Conservation (phyloP, 1,140 invertebrate genomes). For the Drosophila nigrodunni region DNA sequence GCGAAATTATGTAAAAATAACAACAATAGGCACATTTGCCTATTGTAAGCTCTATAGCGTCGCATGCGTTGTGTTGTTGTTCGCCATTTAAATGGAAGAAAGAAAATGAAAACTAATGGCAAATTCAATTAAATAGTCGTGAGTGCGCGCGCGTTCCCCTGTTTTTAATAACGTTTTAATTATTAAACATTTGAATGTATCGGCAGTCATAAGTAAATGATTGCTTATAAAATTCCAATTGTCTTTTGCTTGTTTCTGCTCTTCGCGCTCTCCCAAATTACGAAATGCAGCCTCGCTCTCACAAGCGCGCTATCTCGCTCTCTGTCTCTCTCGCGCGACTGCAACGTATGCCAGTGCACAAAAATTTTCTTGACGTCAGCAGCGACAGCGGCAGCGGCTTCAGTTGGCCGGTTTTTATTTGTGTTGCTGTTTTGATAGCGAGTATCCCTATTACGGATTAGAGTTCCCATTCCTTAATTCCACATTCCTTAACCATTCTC, state of each 20-base stretch:
- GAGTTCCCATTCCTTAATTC: slow-evolving; percentile 21
- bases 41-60: slow-evolving; percentile 40
- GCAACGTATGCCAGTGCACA: slow-evolving; percentile 61
- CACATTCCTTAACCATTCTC: slow-evolving; percentile 36
- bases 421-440: slow-evolving; percentile 16
- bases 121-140: slow-evolving; percentile 37
- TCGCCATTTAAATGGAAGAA: slow-evolving; percentile 17
- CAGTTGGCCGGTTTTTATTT: slow-evolving; percentile 46
- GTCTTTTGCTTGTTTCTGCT: slow-evolving; percentile 36
- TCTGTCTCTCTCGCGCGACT: slow-evolving; percentile 18
- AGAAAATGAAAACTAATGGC: slow-evolving; percentile 42
- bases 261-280: slow-evolving; percentile 47
- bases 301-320: slow-evolving; percentile 1
- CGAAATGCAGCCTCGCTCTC: slow-evolving; percentile 48
- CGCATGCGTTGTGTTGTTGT: slow-evolving; percentile 28
- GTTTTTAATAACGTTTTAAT: neutral
- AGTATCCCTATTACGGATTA: neutral
- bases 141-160: slow-evolving; percentile 1
- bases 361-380: slow-evolving; percentile 59
- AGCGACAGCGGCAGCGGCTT: slow-evolving; percentile 21
- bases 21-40: slow-evolving; percentile 57
- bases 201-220: slow-evolving; percentile 43
- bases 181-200: slow-evolving; percentile 41
- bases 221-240: slow-evolving; percentile 69
- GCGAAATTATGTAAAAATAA: slow-evolving; percentile 75